Base-by-base conservation (phyloP, 1,140 invertebrate species). In the Trachymyrmex cornetzi region DNA sequence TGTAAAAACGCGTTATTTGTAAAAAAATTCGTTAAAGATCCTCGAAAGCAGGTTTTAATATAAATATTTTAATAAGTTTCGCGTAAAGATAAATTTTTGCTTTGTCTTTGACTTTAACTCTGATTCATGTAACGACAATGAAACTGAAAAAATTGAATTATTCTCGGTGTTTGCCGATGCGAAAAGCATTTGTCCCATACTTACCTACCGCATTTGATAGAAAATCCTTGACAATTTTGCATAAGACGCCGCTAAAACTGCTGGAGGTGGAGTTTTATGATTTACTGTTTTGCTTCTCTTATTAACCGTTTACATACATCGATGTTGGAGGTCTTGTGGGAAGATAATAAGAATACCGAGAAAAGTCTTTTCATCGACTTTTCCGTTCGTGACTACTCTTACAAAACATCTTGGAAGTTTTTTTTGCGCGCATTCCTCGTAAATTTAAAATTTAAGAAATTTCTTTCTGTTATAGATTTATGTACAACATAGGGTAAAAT, bases 181-280 rank as follows among this genome's bases (percentile, higher is more conserved):
- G 9, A 38, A 61, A 38, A 38, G n/a, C 9, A 24, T 3, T 77
- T 14, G 0, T 44, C 11, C 2, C 9, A 11, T 9, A 3, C 19
- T 30, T 16, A 57, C 12, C 11, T 55, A 22, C 12, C 11, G 14
- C 55, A n/a, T 14, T 24, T 19, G 34, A 24, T 3, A 61, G 22
- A 77, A 77, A 77, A 77, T 61, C 34, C 55, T 77, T 77, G 53
- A 16, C 6, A 59, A 19, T 2, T 38, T 61, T 9, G 22, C n/a
- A 16, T 16, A 12, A 44, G n/a, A 79, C 61, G 27, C 22, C 22
- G 5, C 44, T 16, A 6, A 5, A 9, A 66, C 19, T 64, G 16
- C 3, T 79, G 34, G 30, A 50, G 19, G 24, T 48, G 2, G n/a
- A 12, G n/a, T 14, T n/a, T 44, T 16, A 22, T 79, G 11, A 79